Conservation (phyloP, 2,888 invertebrate species). For the Sarcophaga caerulescens region DNA sequence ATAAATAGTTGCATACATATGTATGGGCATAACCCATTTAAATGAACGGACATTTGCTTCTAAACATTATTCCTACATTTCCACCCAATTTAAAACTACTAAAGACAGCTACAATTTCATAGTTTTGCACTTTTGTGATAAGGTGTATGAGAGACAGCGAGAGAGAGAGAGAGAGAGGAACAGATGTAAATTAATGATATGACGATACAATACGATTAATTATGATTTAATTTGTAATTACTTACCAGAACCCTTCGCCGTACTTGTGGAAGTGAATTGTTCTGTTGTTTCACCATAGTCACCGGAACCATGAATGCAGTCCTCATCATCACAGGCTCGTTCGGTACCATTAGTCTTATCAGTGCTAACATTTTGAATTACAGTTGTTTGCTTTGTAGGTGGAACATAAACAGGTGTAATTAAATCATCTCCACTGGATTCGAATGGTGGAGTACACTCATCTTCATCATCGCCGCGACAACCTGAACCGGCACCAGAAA, state of each 20-base stretch:
- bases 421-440: conserved; percentile 93
- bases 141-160: conserved; percentile 55
- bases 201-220: conserved; percentile 67
- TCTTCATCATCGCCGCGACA: conserved; percentile 96
- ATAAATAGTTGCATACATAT: conserved; percentile 7
- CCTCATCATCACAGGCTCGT: conserved; percentile 91
- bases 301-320: conserved; percentile 91
- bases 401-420: conserved; percentile 96
- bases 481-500: conserved; percentile 95
- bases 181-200: conserved; percentile 75
- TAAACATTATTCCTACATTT: not conserved
- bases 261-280: conserved; percentile 82
- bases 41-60: not conserved
- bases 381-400: conserved; percentile 88
- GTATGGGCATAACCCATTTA: not conserved
- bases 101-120: not conserved
- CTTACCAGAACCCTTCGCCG: conserved; percentile 83
- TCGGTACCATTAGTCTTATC: conserved; percentile 77
- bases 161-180: conserved; percentile 65
- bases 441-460: conserved; percentile 92
- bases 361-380: conserved; percentile 76
- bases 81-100: not conserved
- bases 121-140: not conserved
- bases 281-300: conserved; percentile 87
- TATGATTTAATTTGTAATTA: conserved; percentile 18